Evolutionary conservation across 2,113 vertebrate species (phyloP).

Genomic region (Aplodontia rufa): DNA sequence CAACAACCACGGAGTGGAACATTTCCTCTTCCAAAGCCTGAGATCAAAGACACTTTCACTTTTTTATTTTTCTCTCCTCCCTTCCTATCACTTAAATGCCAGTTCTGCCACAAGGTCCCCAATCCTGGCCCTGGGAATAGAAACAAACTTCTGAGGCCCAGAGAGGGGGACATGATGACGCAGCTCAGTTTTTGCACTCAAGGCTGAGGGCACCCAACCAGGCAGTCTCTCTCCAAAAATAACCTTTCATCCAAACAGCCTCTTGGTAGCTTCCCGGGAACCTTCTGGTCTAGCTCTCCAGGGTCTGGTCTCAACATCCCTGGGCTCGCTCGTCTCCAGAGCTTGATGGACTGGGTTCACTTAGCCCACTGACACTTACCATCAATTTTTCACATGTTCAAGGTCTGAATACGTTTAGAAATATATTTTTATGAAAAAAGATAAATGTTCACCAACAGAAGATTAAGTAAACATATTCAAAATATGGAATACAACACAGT

Average conservation of each 20-base stretch:
- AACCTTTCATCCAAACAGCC: background rate
- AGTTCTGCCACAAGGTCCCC: background rate
- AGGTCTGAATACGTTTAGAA: conserved; percentile 14
- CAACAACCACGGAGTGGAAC: background rate
- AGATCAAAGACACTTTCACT: background rate
- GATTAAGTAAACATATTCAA: background rate
- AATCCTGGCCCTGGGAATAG: background rate
- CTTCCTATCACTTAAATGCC: background rate
- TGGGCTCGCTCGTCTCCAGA: background rate
- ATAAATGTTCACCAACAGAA: background rate
- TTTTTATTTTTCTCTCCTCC: background rate
- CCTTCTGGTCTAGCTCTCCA: background rate
- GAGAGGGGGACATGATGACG: background rate
- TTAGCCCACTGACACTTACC: background rate
- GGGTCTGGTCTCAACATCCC: background rate
- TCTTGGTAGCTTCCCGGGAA: background rate
- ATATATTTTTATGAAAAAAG: conserved; percentile 8
- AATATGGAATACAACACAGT: background rate
- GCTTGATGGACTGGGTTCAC: background rate
- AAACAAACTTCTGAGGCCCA: conserved; percentile 30
- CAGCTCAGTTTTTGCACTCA: background rate
- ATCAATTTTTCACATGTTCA: background rate
- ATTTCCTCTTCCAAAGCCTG: background rate
- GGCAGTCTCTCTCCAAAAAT: conserved; percentile 49
- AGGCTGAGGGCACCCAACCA: background rate